Evolutionary conservation across 1,140 invertebrate species (phyloP).

Genomic region (Eumaeus atala): DNA sequence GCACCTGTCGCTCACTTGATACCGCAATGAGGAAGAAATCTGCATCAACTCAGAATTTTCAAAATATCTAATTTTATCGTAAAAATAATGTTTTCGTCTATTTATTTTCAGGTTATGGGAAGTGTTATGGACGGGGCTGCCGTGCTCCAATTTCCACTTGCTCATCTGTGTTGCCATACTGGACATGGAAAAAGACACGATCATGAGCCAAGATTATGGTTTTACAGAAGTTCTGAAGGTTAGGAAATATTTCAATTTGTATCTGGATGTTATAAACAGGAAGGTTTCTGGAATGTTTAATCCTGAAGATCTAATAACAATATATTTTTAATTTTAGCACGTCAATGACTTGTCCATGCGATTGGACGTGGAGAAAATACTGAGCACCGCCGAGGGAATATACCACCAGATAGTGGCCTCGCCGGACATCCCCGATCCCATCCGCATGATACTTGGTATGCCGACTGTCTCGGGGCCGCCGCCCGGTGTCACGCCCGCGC

Average conservation of each 20-base stretch:
- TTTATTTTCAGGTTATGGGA: slow-evolving; percentile 79
- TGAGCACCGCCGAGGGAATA: slow-evolving; percentile 92
- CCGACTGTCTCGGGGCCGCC: slow-evolving; percentile 39
- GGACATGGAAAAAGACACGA: slow-evolving; percentile 87
- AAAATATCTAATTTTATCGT: neutral
- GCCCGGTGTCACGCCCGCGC: slow-evolving; percentile 17
- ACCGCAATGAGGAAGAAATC: too few relatives aligned
- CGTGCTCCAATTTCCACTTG: slow-evolving; percentile 95
- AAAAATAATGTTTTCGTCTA: neutral
- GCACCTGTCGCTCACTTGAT: too few relatives aligned
- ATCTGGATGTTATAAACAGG: too few relatives aligned
- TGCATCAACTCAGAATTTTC: too few relatives aligned
- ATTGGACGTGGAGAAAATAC: slow-evolving; percentile 85
- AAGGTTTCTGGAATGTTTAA: too few relatives aligned
- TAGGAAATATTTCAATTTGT: slow-evolving; percentile 24
- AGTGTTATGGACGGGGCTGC: slow-evolving; percentile 92
- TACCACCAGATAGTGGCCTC: slow-evolving; percentile 86
- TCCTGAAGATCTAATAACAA: too few relatives aligned
- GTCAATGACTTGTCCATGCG: slow-evolving; percentile 93
- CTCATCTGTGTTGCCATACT: slow-evolving; percentile 93
- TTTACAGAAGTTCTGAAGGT: slow-evolving; percentile 98
- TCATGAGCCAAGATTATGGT: slow-evolving; percentile 93
- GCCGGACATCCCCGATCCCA: slow-evolving; percentile 79
- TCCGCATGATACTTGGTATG: slow-evolving; percentile 81
- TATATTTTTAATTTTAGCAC: slow-evolving; percentile 79